phyloP scores from a whole-genome alignment of 2,888 invertebrate species.

The Asteroscopus sphinx region DNA sequence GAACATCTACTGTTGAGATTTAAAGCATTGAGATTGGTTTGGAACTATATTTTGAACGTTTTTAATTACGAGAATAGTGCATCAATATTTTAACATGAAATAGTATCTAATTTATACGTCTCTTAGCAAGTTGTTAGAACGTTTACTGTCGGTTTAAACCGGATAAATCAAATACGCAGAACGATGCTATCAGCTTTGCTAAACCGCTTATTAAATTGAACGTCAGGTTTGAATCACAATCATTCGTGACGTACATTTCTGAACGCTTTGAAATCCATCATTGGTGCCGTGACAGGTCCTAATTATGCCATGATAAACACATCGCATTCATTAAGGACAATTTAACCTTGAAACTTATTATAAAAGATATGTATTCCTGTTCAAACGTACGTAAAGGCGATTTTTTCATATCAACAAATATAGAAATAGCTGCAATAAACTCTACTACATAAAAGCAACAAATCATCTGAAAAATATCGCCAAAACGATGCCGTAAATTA shows the following conservation, averaged over 20 bases:
- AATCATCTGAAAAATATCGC: constrained; percentile 45
- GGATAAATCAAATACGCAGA: not conserved
- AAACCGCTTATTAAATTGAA: constrained; percentile 12
- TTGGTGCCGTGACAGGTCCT: constrained; percentile 14
- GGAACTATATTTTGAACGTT: too few species aligned
- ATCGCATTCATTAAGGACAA: constrained; percentile 63
- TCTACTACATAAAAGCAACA: constrained; percentile 13
- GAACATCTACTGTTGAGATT: too few species aligned
- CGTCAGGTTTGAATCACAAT: constrained; percentile 3
- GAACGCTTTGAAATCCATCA: constrained; percentile 3
- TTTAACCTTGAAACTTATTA: constrained; percentile 78
- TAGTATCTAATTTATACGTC: too few species aligned
- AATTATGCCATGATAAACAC: constrained; percentile 57
- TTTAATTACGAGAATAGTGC: too few species aligned
- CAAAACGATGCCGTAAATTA: constrained; percentile 45
- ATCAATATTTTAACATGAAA: too few species aligned
- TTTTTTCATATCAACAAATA: constrained; percentile 54
- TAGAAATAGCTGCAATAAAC: constrained; percentile 58
- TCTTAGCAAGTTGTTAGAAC: not conserved
- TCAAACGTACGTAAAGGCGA: constrained; percentile 54
- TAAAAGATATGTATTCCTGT: constrained; percentile 85
- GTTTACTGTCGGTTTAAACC: not conserved
- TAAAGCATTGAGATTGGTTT: too few species aligned
- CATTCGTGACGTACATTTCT: constrained; percentile 1
- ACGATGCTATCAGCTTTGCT: not conserved